Base-by-base conservation (phyloP, 2,797 vertebrate genomes). In the Nasua narica region DNA sequence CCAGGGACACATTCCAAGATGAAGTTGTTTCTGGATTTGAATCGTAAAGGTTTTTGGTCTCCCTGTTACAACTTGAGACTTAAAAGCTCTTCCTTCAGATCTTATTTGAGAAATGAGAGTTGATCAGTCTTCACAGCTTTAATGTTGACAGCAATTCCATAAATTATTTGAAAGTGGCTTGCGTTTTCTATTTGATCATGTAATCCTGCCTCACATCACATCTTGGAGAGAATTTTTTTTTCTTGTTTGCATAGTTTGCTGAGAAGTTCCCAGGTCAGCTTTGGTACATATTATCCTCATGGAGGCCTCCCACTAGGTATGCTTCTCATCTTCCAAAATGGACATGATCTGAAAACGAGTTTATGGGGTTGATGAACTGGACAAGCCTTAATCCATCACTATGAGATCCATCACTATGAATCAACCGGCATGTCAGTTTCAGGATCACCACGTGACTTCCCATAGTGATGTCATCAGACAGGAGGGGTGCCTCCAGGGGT, bases 101-200 rank as follows among this genome's bases (percentile, higher is more conserved):
- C 69, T 62, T 72, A 50, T 16, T 87, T n/a, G 4, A 46, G 46
- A 87, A 90, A 70, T 58, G 16, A 56, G 40, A 58, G 35, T 54
- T n/a, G 58, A 3, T 52, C n/a, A 35, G 8, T 62, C 48, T 78
- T 16, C 16, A 18, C 0, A 15, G 40, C 79, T 87, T 85, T 84
- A 67, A 65, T 58, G n/a, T 81, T 85, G 65, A 72, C 21, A 60
- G 35, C 19, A 78, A 35, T 15, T 90, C 5, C n/a, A 46, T 43
- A 54, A 40, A 77, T 82, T 60, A 77, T 90, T 90, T 23, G 10
- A 85, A 92, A 97, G 79, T 18, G 19, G 15, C 37, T 95, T 91
- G 25, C 37, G 21, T 86, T 90, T 96, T 83, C 67, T 48, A n/a
- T 48, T 25, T 60, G 76, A 23, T 78, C 46, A n/a, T 48, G 87